Conservation (phyloP, 1,140 invertebrate genomes). For the Orussus abietinus region DNA sequence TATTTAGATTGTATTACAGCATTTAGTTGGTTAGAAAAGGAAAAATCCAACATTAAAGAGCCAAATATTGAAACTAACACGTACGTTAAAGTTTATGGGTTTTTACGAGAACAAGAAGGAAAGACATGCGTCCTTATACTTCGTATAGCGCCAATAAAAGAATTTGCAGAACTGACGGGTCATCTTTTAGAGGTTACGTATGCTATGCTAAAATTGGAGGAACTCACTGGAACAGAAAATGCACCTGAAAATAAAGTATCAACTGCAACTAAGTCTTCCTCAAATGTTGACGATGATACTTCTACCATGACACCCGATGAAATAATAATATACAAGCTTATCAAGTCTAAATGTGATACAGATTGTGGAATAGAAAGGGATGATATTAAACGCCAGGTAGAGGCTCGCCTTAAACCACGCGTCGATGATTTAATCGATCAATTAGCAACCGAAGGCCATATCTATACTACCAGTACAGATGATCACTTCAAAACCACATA, state of each 20-base stretch:
- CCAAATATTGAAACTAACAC: conserved; percentile 19
- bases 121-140: conserved; percentile 30
- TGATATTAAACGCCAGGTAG: conserved; percentile 28
- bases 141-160: conserved; percentile 28
- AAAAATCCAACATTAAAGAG: conserved; percentile 21
- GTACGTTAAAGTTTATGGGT: conserved; percentile 34
- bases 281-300: no score
- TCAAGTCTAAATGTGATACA: no score
- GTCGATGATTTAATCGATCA: conserved; percentile 46
- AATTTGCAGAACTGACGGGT: conserved; percentile 28
- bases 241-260: no score
- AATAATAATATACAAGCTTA: no score
- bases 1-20: conserved; percentile 34
- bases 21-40: conserved; percentile 42
- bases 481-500: conserved; percentile 48
- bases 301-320: no score
- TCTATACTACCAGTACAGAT: conserved; percentile 49
- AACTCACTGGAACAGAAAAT: conserved; percentile 31
- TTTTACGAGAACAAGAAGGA: conserved; percentile 31
- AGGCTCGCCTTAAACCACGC: conserved; percentile 19
- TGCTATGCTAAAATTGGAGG: conserved; percentile 22
- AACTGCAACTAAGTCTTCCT: no score
- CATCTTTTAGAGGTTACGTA: conserved; percentile 38
- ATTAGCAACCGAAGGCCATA: conserved; percentile 45
- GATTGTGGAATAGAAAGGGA: conserved; percentile 41